These are phyloP conservation scores for Noctua fimbriata DNA, from an alignment of 2,888 invertebrate species.

Conservation along the genomic window DNA sequence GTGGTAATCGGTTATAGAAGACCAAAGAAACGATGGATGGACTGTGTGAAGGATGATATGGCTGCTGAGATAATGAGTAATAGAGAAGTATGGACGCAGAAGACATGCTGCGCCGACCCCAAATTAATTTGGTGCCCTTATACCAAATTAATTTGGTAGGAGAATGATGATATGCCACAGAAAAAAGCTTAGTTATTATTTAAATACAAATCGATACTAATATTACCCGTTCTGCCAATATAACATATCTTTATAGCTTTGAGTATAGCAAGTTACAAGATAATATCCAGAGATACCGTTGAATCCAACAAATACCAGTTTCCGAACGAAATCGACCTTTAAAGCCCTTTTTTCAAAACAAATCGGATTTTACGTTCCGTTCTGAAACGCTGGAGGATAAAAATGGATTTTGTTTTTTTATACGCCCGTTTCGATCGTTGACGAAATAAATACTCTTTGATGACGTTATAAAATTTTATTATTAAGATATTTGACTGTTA, in stretches of 20 bases:
- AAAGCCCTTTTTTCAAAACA: slow-evolving; percentile 54
- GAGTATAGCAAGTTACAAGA: slow-evolving; percentile 33
- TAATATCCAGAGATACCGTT: slow-evolving; percentile 46
- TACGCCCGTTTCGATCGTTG: slow-evolving; percentile 36
- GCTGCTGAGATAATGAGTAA: too few species aligned
- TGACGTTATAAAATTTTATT: slow-evolving; percentile 49
- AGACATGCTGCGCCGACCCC: too few species aligned
- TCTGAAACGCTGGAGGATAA: slow-evolving; percentile 50
- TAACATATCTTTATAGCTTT: slow-evolving; percentile 6
- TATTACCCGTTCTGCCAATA: slow-evolving; percentile 12
- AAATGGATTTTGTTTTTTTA: slow-evolving; percentile 61
- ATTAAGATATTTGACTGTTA: slow-evolving; percentile 22
- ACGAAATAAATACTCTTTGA: slow-evolving; percentile 47
- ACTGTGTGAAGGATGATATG: too few species aligned
- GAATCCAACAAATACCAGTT: slow-evolving; percentile 51
- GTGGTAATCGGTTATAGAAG: neutral
- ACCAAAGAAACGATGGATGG: too few species aligned
- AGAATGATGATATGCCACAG: neutral
- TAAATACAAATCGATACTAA: neutral
- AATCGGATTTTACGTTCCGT: slow-evolving; percentile 55
- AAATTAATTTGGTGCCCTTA: too few species aligned
- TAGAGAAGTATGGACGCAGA: too few species aligned
- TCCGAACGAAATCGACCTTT: slow-evolving; percentile 46
- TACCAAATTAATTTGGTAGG: too few species aligned
- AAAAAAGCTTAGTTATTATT: neutral